Evolutionary conservation across 2,888 invertebrate species (phyloP).

Genomic region (Scaptomyza polygonia): DNA sequence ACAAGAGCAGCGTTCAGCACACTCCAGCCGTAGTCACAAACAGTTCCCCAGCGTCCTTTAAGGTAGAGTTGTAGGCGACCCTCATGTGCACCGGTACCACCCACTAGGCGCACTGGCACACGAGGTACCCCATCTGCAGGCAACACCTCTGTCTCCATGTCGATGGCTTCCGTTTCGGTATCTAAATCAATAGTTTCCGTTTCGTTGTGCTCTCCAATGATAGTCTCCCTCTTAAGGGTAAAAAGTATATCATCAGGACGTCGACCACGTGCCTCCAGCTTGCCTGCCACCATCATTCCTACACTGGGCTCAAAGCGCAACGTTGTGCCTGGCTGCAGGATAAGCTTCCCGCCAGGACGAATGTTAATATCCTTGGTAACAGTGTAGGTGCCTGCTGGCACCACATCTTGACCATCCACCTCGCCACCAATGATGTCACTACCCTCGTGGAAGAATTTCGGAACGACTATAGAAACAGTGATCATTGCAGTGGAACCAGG

Average conservation of each 20-base stretch:
- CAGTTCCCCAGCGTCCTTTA: slow-evolving; percentile 97
- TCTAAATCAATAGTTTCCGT: slow-evolving; percentile 85
- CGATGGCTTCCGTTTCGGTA: slow-evolving; percentile 74
- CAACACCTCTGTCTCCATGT: slow-evolving; percentile 87
- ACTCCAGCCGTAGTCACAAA: slow-evolving; percentile 98
- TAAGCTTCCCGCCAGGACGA: slow-evolving; percentile 95
- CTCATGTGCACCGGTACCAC: slow-evolving; percentile 92
- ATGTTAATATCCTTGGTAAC: slow-evolving; percentile 98
- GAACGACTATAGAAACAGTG: slow-evolving; percentile 90
- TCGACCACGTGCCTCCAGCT: slow-evolving; percentile 92
- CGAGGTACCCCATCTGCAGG: slow-evolving; percentile 86
- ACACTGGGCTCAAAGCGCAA: slow-evolving; percentile 96
- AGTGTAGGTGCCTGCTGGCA: slow-evolving; percentile 93
- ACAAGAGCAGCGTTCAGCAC: slow-evolving; percentile 95
- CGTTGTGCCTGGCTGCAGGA: slow-evolving; percentile 94
- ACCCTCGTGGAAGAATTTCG: slow-evolving; percentile 90
- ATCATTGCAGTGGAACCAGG: slow-evolving; percentile 94
- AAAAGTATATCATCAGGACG: slow-evolving; percentile 92
- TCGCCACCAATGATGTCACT: slow-evolving; percentile 93
- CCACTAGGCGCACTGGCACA: slow-evolving; percentile 91
- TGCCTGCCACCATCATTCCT: slow-evolving; percentile 98
- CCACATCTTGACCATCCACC: slow-evolving; percentile 94
- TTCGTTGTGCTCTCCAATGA: slow-evolving; percentile 88
- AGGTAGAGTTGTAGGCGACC: slow-evolving; percentile 94
- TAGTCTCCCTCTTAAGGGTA: slow-evolving; percentile 91